Evolutionary conservation across 37 sponge, comb jelly and placozoan species (phyloP).

Genomic region (Halisarca cf. caerulea): DNA sequence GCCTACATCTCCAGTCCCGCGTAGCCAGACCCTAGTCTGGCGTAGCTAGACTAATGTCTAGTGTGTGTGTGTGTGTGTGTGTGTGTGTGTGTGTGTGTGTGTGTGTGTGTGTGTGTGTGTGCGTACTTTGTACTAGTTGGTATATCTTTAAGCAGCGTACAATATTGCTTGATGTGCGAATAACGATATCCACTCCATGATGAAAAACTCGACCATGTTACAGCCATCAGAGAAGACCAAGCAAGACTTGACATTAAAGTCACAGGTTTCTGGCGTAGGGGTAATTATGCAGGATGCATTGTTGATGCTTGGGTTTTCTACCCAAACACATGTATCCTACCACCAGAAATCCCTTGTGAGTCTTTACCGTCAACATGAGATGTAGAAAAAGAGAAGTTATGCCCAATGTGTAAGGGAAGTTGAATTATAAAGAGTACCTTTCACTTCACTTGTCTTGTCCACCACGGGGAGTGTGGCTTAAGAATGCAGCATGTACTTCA

Average conservation of each 20-base stretch:
- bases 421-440: neutral
- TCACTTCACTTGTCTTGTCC: neutral
- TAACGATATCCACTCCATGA: constrained; percentile 25
- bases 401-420: neutral
- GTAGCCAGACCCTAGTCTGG: no score
- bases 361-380: constrained; percentile 7
- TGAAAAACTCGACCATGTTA: neutral
- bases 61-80: no score
- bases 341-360: neutral
- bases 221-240: neutral
- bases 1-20: no score
- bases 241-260: constrained; percentile 14
- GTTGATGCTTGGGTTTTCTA: constrained; percentile 42
- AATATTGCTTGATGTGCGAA: no score
- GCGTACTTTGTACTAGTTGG: no score
- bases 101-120: no score
- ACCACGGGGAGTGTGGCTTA: constrained; percentile 15
- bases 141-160: no score
- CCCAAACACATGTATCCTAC: constrained; percentile 24
- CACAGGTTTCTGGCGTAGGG: constrained; percentile 30
- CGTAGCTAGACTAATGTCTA: no score
- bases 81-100: no score
- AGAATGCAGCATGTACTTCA: constrained; percentile 19
- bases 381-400: neutral
- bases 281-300: constrained; percentile 36